A percentile compares a stretch with the other conserved stretches of the same genome.
Evolutionary conservation across 2,113 vertebrate species (phyloP).

Genomic region (Uria aalge): DNA sequence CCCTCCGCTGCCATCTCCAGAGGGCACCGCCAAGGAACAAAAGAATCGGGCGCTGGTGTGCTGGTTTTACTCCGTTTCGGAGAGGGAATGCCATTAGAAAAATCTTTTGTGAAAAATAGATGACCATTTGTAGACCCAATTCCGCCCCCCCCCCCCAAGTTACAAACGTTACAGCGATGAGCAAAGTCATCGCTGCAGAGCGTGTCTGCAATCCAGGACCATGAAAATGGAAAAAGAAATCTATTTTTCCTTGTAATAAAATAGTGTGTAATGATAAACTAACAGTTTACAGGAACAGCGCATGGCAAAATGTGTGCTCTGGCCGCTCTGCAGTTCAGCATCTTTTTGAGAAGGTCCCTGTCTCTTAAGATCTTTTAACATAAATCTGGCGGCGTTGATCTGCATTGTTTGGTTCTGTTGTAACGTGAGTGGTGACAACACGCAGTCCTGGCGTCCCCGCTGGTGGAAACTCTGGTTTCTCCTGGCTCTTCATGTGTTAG

Average conservation of each 20-base stretch:
- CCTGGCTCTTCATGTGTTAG: neutral
- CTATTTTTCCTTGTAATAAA: neutral
- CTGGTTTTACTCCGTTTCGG: neutral
- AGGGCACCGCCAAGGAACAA: neutral
- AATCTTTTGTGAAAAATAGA: neutral
- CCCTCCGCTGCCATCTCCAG: neutral
- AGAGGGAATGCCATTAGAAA: neutral
- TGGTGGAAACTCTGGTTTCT: neutral
- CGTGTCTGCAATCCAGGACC: neutral
- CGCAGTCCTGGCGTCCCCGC: neutral
- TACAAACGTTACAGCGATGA: neutral
- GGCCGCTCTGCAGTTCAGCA: neutral
- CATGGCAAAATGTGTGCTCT: neutral
- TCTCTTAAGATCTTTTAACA: neutral
- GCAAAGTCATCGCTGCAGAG: neutral
- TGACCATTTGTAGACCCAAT: neutral
- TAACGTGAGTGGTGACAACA: neutral
- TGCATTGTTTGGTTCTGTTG: neutral
- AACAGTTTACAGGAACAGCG: too few species aligned
- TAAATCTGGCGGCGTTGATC: neutral
- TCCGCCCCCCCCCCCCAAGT: neutral
- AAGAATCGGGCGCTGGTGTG: neutral
- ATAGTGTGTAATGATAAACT: neutral
- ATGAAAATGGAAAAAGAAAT: neutral
- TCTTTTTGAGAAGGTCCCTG: neutral